A percentile compares a stretch with the other conserved stretches of the same genome.
phyloP scores from a whole-genome alignment of 2,888 invertebrate genomes.

The Allophyes oxyacanthae region DNA sequence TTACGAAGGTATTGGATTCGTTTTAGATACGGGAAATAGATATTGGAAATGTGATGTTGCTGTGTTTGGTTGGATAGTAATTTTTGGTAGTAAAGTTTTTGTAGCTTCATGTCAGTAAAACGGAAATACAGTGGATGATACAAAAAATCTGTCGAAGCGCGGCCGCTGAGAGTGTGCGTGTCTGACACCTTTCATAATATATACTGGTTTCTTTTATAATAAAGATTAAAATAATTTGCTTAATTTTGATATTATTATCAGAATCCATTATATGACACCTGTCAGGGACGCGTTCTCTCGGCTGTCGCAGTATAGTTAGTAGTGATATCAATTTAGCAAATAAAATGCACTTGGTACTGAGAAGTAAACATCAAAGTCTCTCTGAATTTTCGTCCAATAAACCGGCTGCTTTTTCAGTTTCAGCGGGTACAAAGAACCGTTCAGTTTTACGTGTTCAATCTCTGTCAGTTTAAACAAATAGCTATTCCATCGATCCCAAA shows the following conservation, averaged over 20 bases:
- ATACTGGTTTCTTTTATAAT: no score
- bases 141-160: slow-evolving; percentile 6
- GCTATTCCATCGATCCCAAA: slow-evolving; percentile 11
- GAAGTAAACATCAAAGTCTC: no score
- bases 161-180: no score
- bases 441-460: slow-evolving; percentile 17
- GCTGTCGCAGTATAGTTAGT: no score
- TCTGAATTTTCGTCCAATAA: no score
- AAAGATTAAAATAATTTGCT: no score
- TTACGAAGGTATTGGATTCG: slow-evolving; percentile 13
- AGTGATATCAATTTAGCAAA: no score
- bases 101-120: background rate
- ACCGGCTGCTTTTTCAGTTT: slow-evolving; percentile 1
- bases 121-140: background rate
- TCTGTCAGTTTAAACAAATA: slow-evolving; percentile 32
- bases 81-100: background rate
- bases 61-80: background rate
- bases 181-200: no score
- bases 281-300: no score
- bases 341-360: no score
- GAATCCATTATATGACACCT: no score
- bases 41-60: slow-evolving; percentile 1
- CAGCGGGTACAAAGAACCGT: background rate
- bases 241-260: no score
- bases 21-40: slow-evolving; percentile 1